Evolutionary conservation across 2,113 vertebrate species (phyloP).

Genomic region (Poeciliopsis retropinna): DNA sequence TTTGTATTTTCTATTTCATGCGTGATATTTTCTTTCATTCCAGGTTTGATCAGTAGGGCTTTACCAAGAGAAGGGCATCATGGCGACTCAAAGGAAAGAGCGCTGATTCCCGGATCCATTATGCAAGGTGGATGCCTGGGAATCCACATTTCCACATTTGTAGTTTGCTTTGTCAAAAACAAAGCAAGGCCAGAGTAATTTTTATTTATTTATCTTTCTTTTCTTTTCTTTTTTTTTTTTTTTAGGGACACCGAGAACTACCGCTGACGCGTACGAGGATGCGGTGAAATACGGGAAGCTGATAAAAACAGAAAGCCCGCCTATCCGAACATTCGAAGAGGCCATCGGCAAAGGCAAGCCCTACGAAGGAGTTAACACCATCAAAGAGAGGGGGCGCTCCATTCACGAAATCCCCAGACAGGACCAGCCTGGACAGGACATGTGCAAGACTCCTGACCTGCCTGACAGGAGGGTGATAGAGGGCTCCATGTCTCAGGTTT

Average conservation of each 20-base stretch:
- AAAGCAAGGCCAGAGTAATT: not conserved
- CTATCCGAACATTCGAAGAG: conserved; percentile 92
- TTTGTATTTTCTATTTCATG: conserved; percentile 2
- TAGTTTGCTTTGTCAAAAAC: not conserved
- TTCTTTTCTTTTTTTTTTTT: conserved; percentile 38
- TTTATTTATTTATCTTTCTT: not conserved
- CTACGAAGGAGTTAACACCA: conserved; percentile 94
- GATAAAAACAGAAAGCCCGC: conserved; percentile 95
- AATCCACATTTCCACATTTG: conserved; percentile 8
- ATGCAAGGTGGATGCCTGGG: conserved; percentile 89
- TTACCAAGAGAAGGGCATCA: conserved; percentile 91
- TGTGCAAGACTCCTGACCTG: conserved; percentile 91
- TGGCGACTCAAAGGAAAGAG: conserved; percentile 91
- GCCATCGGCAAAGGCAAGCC: conserved; percentile 96
- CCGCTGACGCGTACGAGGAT: conserved; percentile 92
- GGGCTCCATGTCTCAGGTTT: conserved; percentile 93
- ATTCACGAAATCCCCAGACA: conserved; percentile 98
- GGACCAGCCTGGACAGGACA: conserved; percentile 88
- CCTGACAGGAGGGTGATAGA: conserved; percentile 87
- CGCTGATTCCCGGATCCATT: conserved; percentile 92
- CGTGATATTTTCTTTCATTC: conserved; percentile 8
- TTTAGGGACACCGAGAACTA: conserved; percentile 92
- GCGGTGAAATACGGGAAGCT: conserved; percentile 93
- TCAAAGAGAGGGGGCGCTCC: conserved; percentile 97
- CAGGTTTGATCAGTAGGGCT: conserved; percentile 94